Percentiles rank a stretch among this genome's conserved stretches.
These are phyloP conservation scores for Lithophane semibrunnea DNA, from an alignment of 2,888 invertebrate species.

Conservation along the genomic window DNA sequence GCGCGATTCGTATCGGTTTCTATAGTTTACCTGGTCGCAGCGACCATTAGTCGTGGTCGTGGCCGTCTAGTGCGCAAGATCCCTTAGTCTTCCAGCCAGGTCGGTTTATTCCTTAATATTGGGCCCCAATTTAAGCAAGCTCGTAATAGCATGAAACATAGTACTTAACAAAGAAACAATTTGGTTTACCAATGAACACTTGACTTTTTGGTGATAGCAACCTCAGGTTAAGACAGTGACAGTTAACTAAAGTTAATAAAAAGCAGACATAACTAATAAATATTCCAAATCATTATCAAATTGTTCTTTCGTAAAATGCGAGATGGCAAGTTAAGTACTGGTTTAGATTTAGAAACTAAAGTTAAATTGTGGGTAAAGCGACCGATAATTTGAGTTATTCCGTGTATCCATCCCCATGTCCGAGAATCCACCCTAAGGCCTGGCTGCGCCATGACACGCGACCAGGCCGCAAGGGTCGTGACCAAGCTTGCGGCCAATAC, in stretches of 20 bases:
- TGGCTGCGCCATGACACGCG: too few species aligned
- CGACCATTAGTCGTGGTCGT: too few species aligned
- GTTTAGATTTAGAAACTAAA: constrained; percentile 46
- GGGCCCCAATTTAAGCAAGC: constrained; percentile 41
- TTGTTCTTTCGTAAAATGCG: constrained; percentile 65
- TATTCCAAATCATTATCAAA: constrained; percentile 42
- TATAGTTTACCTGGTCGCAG: too few species aligned
- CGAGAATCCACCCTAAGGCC: too few species aligned
- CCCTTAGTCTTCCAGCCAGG: not conserved
- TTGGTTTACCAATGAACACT: constrained; percentile 77
- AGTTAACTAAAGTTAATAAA: constrained; percentile 43
- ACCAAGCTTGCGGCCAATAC: too few species aligned
- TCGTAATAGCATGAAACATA: constrained; percentile 58
- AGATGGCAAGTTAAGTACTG: constrained; percentile 70
- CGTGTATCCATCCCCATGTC: too few species aligned
- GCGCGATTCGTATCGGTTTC: too few species aligned
- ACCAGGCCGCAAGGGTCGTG: too few species aligned
- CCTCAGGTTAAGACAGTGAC: constrained; percentile 57
- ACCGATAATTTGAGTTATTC: constrained; percentile 7
- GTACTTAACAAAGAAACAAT: constrained; percentile 67
- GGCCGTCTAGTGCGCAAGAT: too few species aligned
- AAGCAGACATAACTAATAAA: constrained; percentile 49
- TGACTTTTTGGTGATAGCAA: constrained; percentile 74
- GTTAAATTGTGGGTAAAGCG: constrained; percentile 16
- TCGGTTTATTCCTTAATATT: not conserved